Conservation (phyloP, 2,797 vertebrate genomes). For the Parauchenoglanis ngamensis region DNA sequence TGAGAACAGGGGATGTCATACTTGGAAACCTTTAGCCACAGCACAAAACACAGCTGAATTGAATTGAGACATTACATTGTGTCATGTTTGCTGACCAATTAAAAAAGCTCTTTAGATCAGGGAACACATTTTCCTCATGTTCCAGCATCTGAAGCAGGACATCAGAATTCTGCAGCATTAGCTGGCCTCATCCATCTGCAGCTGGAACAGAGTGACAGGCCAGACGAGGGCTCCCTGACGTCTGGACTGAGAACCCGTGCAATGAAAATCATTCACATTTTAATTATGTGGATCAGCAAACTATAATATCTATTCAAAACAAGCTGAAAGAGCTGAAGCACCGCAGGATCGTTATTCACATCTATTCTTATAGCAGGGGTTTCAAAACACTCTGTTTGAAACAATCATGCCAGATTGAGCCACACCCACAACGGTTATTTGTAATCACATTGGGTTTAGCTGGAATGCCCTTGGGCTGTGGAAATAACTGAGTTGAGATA, state of each 20-base stretch:
- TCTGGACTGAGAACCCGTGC: neutral
- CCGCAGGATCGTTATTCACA: constrained; percentile 55
- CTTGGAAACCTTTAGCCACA: neutral
- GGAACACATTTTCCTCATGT: neutral
- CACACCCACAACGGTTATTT: neutral
- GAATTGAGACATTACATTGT: neutral
- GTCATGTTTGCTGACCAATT: neutral
- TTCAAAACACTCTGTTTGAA: neutral
- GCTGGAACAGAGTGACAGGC: neutral
- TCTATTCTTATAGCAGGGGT: constrained; percentile 44
- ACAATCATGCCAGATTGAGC: constrained; percentile 15
- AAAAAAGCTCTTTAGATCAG: neutral
- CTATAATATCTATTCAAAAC: neutral
- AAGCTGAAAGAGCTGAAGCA: neutral
- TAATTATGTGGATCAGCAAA: constrained; percentile 7
- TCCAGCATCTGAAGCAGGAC: neutral
- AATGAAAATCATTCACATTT: neutral
- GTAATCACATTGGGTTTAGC: constrained; percentile 2
- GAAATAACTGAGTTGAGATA: constrained; percentile 4
- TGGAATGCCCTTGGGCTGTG: constrained; percentile 13
- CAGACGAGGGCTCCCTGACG: neutral
- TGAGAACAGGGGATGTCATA: too few species aligned
- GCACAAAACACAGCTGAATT: neutral
- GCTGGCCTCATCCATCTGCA: neutral
- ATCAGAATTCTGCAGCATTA: constrained; percentile 4